Evolutionary conservation across 2,113 vertebrate genomes (phyloP).

Genomic region (Lipotes vexillifer): DNA sequence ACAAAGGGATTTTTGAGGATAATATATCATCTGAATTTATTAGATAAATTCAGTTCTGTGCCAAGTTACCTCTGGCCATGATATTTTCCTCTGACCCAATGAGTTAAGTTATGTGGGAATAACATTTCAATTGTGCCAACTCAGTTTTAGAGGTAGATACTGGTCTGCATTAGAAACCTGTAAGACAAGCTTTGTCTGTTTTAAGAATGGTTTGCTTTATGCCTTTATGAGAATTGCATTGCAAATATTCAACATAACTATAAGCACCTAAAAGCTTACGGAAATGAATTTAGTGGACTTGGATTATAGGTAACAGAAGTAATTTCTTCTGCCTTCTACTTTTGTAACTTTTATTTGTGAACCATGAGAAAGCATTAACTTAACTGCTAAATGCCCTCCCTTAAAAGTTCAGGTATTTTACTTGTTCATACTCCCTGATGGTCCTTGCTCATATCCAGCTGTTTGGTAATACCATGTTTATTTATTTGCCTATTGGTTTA

Average conservation of each 20-base stretch:
- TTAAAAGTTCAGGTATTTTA: background rate
- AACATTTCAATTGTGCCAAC: background rate
- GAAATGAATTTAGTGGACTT: constrained; percentile 30
- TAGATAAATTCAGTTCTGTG: background rate
- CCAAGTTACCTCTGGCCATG: background rate
- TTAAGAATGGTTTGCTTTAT: constrained; percentile 26
- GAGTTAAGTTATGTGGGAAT: background rate
- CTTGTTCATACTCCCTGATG: background rate
- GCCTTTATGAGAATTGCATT: background rate
- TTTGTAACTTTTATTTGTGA: constrained; percentile 28
- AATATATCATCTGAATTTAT: background rate
- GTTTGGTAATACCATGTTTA: background rate
- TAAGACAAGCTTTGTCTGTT: background rate
- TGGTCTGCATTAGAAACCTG: background rate
- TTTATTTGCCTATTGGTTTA: background rate
- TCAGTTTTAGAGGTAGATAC: background rate
- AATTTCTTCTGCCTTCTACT: background rate
- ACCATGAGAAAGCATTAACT: constrained; percentile 15
- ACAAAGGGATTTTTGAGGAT: background rate
- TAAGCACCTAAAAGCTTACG: constrained; percentile 24
- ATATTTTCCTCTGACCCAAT: background rate
- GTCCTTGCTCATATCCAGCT: background rate
- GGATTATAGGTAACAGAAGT: background rate
- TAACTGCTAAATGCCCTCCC: background rate
- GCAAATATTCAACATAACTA: constrained; percentile 15